Evolutionary conservation across 2,888 invertebrate genomes (phyloP).

Genomic region (Tipula lateralis): DNA sequence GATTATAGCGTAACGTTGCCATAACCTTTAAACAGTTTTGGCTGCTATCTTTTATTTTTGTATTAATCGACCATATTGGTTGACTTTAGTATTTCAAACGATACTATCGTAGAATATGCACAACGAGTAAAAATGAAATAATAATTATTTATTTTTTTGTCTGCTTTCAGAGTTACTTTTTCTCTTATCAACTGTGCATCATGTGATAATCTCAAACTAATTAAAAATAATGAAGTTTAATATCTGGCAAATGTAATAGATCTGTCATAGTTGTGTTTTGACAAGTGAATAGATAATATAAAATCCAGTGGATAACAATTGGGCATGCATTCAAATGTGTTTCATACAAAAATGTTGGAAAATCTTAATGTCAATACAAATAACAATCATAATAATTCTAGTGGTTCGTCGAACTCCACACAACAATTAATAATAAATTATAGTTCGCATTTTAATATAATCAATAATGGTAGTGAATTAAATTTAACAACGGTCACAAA

Average conservation of each 20-base stretch:
- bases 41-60: no score
- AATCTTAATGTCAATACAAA: neutral
- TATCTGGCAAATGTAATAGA: neutral
- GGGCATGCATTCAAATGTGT: neutral
- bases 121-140: no score
- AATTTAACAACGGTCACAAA: neutral
- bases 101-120: no score
- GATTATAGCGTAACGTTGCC: no score
- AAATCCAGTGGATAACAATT: neutral
- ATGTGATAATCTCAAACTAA: neutral
- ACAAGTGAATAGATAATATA: neutral
- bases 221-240: neutral
- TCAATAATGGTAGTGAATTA: neutral
- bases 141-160: neutral
- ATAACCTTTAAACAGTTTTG: no score
- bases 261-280: neutral
- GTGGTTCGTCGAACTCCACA: neutral
- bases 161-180: neutral
- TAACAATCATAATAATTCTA: neutral
- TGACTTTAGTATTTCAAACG: no score
- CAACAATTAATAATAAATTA: neutral
- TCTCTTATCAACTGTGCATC: neutral
- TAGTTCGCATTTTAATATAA: neutral
- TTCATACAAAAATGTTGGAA: neutral
- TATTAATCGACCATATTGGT: no score